Conservation (phyloP, 2,797 vertebrate genomes). For the Mormyrus hasselquistii region DNA sequence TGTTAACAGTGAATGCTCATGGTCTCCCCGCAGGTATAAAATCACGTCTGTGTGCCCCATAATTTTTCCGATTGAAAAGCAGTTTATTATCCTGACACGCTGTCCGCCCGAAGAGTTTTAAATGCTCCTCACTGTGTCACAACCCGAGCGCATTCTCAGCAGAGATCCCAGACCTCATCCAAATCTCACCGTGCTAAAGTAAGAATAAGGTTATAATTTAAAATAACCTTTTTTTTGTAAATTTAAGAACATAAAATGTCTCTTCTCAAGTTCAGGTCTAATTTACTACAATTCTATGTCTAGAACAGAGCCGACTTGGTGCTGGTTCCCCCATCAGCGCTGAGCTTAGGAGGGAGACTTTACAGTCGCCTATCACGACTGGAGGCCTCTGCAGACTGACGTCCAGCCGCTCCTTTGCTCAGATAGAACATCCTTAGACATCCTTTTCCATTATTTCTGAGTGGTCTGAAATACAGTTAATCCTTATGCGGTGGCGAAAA, state of each 20-base stretch:
- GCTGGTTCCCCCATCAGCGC: not conserved
- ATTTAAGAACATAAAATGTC: not conserved
- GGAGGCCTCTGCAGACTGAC: not conserved
- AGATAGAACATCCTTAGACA: not conserved
- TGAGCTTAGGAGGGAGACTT: not conserved
- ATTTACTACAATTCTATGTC: not conserved
- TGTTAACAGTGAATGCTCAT: not conserved
- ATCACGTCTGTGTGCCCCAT: not conserved
- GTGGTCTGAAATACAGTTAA: conserved; percentile 40
- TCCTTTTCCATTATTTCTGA: not conserved
- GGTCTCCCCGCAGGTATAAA: not conserved
- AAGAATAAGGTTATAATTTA: not conserved
- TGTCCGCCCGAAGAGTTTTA: not conserved
- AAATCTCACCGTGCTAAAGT: not conserved
- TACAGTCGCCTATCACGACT: not conserved
- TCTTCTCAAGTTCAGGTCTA: not conserved
- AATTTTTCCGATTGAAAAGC: not conserved
- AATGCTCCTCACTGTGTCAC: not conserved
- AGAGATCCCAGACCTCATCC: too few species aligned
- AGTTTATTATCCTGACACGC: not conserved
- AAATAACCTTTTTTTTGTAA: not conserved
- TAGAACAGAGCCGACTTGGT: not conserved
- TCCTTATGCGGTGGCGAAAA: conserved; percentile 50
- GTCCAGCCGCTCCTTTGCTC: not conserved
- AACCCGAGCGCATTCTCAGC: not conserved